Evolutionary conservation across 53 echinoderm and acorn worm species (phyloP).

Genomic region (Pentamera pediparva): DNA sequence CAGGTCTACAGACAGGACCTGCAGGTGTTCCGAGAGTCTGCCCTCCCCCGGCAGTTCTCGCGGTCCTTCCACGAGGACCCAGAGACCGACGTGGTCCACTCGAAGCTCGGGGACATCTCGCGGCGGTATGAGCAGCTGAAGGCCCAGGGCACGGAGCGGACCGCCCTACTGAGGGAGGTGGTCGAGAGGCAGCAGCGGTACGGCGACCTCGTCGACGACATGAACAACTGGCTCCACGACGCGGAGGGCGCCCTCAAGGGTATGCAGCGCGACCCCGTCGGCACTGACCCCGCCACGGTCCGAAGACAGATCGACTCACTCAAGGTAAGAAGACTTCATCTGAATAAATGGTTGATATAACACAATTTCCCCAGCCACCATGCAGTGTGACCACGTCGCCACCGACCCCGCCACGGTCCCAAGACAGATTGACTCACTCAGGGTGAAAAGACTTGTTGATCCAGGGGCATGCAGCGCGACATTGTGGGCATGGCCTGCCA

Average conservation of each 20-base stretch:
- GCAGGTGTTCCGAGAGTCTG: conserved; percentile 74
- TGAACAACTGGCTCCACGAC: conserved; percentile 74
- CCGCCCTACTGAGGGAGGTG: conserved; percentile 65
- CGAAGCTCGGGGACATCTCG: conserved; percentile 61
- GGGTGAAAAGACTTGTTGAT: too few species aligned
- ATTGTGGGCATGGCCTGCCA: conserved; percentile 76
- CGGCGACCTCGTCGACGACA: conserved; percentile 65
- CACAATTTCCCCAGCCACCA: too few species aligned
- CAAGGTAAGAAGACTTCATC: conserved; percentile 46
- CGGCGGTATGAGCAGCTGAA: conserved; percentile 79
- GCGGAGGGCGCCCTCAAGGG: conserved; percentile 69
- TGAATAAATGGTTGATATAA: background rate
- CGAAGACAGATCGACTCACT: conserved; percentile 92
- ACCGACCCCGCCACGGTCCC: conserved; percentile 73
- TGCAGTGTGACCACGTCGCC: conserved; percentile 78
- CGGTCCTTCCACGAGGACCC: conserved; percentile 80
- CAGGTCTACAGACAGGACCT: conserved; percentile 84
- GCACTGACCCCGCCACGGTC: conserved; percentile 75
- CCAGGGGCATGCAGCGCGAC: conserved; percentile 65
- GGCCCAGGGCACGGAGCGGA: conserved; percentile 50
- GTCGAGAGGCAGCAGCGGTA: conserved; percentile 88
- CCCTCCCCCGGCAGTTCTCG: conserved; percentile 83
- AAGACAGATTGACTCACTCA: conserved; percentile 91
- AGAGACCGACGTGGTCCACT: conserved; percentile 65
- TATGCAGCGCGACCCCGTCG: conserved; percentile 76